Percentiles rank a stretch among this genome's conserved stretches.
Conservation (phyloP, 2,888 invertebrate species). For the Ganaspis brasiliensis region DNA sequence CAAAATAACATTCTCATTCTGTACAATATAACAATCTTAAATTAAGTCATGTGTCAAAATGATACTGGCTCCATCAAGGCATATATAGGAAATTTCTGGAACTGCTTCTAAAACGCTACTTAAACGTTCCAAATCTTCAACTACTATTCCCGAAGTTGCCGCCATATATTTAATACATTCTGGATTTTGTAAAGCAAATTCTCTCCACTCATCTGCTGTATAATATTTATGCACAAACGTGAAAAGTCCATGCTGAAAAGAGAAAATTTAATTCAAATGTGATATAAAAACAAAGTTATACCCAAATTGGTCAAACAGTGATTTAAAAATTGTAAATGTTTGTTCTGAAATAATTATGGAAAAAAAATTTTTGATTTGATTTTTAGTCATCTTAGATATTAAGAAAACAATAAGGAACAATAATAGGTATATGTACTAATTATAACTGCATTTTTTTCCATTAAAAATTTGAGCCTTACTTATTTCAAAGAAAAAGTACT, state of each 20-base stretch:
- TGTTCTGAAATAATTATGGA: no score
- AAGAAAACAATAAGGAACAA: no score
- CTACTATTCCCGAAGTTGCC: conserved; percentile 93
- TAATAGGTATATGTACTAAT: no score
- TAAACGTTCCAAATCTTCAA: conserved; percentile 89
- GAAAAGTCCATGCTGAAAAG: conserved; percentile 89
- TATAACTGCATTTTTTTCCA: no score
- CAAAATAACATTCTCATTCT: no score
- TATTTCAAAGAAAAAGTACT: conserved; percentile 32
- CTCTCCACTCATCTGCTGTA: conserved; percentile 89
- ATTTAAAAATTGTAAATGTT: no score
- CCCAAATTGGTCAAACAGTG: not conserved
- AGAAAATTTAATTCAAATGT: not conserved
- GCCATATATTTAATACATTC: conserved; percentile 88
- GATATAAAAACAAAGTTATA: conserved; percentile 35
- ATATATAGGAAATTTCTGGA: conserved; percentile 89
- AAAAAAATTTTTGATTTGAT: no score
- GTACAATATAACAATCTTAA: no score
- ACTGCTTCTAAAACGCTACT: conserved; percentile 86
- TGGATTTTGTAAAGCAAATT: conserved; percentile 86
- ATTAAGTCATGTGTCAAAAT: no score
- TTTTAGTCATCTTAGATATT: no score
- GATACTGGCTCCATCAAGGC: no score
- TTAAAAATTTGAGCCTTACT: no score
- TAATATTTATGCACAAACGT: conserved; percentile 97